Conservation (phyloP, 1,140 invertebrate species). For the Pseudoatta argentina region DNA sequence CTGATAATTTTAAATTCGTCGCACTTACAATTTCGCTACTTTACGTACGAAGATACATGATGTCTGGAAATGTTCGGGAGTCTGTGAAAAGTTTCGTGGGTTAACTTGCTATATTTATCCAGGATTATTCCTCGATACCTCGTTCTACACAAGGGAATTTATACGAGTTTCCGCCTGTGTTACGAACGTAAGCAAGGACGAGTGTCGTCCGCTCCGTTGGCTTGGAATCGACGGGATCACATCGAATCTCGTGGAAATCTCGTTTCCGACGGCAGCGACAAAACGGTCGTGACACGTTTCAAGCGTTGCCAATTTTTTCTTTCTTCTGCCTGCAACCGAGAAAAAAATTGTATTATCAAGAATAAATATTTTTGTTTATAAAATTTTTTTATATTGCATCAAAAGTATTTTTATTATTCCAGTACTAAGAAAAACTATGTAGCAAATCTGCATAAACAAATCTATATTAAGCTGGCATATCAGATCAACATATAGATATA, state of each 20-base stretch:
- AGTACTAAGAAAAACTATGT: neutral
- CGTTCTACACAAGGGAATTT: slow-evolving; percentile 37
- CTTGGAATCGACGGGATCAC: slow-evolving; percentile 69
- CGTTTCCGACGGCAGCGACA: slow-evolving; percentile 44
- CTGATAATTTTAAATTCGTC: neutral
- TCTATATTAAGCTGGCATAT: neutral
- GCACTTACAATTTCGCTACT: neutral
- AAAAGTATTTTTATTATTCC: neutral
- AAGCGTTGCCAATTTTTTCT: neutral
- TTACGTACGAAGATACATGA: neutral
- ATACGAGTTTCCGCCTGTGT: slow-evolving; percentile 37
- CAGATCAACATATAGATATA: neutral
- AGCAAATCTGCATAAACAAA: neutral
- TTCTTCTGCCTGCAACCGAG: neutral
- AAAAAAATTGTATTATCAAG: neutral
- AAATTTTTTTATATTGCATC: neutral
- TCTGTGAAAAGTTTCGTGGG: neutral
- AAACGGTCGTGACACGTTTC: neutral
- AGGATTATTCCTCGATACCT: slow-evolving; percentile 45
- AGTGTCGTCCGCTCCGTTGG: slow-evolving; percentile 46
- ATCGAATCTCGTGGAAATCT: slow-evolving; percentile 73
- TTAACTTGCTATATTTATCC: neutral
- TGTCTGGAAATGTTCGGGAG: neutral
- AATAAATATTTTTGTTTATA: slow-evolving; percentile 2
- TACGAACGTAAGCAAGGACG: slow-evolving; percentile 41